A percentile compares a stretch with the other conserved stretches of the same genome.
Conservation (phyloP, 2,113 vertebrate species). For the Mesocricetus auratus region DNA sequence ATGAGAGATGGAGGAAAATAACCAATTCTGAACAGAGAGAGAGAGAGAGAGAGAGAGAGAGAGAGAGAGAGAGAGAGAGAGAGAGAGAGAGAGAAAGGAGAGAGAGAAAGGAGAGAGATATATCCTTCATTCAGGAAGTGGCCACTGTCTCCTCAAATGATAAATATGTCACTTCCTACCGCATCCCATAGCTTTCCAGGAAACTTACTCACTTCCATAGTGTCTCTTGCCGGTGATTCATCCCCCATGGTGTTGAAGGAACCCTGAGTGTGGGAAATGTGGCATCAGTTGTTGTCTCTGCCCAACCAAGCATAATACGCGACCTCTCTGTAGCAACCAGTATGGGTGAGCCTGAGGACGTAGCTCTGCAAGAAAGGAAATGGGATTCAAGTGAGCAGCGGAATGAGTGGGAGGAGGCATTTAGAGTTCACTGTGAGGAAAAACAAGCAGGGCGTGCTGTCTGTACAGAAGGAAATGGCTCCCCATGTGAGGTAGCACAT, state of each 20-base stretch:
- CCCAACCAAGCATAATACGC: not conserved
- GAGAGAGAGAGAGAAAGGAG: too few relatives aligned
- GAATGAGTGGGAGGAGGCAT: not conserved
- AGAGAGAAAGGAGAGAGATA: too few relatives aligned
- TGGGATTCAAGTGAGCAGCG: not conserved
- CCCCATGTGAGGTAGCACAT: accelerated
- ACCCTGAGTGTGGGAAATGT: not conserved
- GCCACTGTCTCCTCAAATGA: not conserved
- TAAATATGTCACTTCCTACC: not conserved
- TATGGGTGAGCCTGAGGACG: not conserved
- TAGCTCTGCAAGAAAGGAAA: not conserved
- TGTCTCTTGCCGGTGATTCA: not conserved
- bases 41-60: not conserved
- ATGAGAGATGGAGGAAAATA: not conserved
- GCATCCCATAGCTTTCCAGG: not conserved
- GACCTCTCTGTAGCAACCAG: not conserved
- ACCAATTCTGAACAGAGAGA: not conserved
- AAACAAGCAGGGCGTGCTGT: not conserved
- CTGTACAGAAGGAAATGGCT: not conserved
- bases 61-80: too few relatives aligned
- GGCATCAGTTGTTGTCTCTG: not conserved
- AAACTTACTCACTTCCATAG: not conserved
- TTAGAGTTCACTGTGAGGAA: not conserved
- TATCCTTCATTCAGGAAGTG: not conserved
- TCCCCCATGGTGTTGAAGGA: not conserved